phyloP scores from a whole-genome alignment of 2,888 invertebrate genomes.

The Xanthia icteritia region DNA sequence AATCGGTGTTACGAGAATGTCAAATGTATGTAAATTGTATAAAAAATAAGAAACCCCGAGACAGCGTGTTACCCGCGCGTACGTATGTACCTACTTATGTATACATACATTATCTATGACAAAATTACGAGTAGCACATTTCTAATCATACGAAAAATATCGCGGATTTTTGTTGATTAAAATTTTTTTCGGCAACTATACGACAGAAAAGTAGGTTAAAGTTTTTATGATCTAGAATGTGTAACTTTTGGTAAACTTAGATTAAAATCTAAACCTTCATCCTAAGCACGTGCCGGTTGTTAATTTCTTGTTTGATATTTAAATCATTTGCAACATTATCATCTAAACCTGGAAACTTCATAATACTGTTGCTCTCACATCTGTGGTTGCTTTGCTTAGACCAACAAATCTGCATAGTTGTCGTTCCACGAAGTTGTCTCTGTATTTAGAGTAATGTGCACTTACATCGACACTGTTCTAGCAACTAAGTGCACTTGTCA shows the following conservation, averaged over 20 bases:
- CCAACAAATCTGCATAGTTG: slow-evolving; percentile 27
- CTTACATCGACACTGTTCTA: slow-evolving; percentile 7
- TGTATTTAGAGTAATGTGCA: slow-evolving; percentile 20
- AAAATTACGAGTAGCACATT: slow-evolving; percentile 8
- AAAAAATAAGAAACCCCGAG: background rate
- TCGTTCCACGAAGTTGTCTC: background rate
- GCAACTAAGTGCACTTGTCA: slow-evolving; percentile 10
- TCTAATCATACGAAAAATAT: background rate
- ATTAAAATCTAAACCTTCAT: background rate
- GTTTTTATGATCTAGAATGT: background rate
- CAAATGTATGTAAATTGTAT: no score
- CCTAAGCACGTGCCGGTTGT: background rate
- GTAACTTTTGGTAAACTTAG: background rate
- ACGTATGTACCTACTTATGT: background rate
- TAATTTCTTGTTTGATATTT: background rate
- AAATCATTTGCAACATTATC: background rate
- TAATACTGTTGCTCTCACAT: background rate
- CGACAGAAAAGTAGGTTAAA: background rate
- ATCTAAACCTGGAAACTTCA: background rate
- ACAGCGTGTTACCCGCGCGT: slow-evolving; percentile 8
- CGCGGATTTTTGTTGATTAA: background rate
- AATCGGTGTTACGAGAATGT: slow-evolving; percentile 10
- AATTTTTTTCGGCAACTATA: background rate
- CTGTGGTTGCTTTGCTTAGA: background rate
- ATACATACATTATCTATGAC: background rate